Evolutionary conservation across 2,888 invertebrate genomes (phyloP).

Genomic region (Euspilapteryx auroguttella): DNA sequence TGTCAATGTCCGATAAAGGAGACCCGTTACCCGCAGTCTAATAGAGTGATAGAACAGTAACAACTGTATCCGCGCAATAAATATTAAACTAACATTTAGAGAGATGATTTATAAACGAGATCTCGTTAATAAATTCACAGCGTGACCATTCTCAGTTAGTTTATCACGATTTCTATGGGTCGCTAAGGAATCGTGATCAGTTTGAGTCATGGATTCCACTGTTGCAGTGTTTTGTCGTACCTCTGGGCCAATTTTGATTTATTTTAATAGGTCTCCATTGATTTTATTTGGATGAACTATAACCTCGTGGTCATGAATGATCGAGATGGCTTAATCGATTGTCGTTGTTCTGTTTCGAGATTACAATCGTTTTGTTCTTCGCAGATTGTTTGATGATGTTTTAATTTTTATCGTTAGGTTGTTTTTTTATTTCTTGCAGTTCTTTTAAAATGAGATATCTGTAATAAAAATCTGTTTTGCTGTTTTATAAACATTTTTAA

Average conservation of each 20-base stretch:
- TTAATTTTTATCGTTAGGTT: too few relatives aligned
- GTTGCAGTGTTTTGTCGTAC: slow-evolving; percentile 17
- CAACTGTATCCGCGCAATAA: slow-evolving; percentile 25
- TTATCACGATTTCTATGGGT: slow-evolving; percentile 19
- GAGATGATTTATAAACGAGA: slow-evolving; percentile 23
- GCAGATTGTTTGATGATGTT: too few relatives aligned
- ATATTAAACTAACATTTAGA: slow-evolving; percentile 15
- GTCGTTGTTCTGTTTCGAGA: too few relatives aligned
- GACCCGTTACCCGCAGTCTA: too few relatives aligned
- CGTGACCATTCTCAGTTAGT: slow-evolving; percentile 33
- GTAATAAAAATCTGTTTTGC: too few relatives aligned
- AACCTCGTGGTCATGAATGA: slow-evolving; percentile 6
- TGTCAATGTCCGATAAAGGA: too few relatives aligned
- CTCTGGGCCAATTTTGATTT: slow-evolving; percentile 17
- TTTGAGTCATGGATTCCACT: slow-evolving; percentile 14
- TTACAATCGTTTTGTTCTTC: too few relatives aligned
- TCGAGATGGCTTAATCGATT: too few relatives aligned
- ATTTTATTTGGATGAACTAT: slow-evolving; percentile 23
- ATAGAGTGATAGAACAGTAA: slow-evolving; percentile 8
- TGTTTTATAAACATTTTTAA: too few relatives aligned
- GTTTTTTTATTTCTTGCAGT: too few relatives aligned
- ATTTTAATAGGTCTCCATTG: slow-evolving; percentile 24
- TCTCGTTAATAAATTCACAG: slow-evolving; percentile 36
- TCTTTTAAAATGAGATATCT: too few relatives aligned
- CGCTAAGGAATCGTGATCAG: slow-evolving; percentile 16